Base-by-base conservation (phyloP, 92 coral and sea anemone species). In the Pocillopora meandrina region DNA sequence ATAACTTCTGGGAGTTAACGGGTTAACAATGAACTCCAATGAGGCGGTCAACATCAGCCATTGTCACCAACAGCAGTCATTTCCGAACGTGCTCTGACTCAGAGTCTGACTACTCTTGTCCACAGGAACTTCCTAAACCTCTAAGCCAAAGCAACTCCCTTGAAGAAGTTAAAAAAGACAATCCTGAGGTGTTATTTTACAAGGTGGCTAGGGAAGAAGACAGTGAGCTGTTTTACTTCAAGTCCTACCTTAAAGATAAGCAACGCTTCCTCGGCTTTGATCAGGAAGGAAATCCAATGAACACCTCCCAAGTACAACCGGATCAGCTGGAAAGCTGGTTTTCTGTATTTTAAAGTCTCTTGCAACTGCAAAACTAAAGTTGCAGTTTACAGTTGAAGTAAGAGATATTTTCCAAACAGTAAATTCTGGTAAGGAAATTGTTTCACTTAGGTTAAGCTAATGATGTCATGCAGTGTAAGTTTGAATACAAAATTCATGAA, bases 211-310 rank as follows among this genome's bases (percentile, higher is more conserved):
- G 61, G 58, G 58, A 83, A 23, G 47, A 26, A 11, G 92, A 89
- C 17, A 85, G 92, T 52, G 80, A 69, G 1, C 34, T 11, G 0
- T 80, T 82, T 59, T 89, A 89, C 84, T 89, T 89, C 75, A 62
- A 85, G 76, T 82, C 85, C 31, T 74, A 36, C 47, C 73, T 67
- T 1, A 80, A 60, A n/a, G 77, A 63, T 49, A 26, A 18, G 49
- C 81, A 63, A 66, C 18, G 87, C 59, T 61, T 85, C 59, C 74
- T 89, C 67, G 92, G 92, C 21, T 89, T 89, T 80, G 87, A 89
- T 62, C 17, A n/a, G 5, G 2, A 17, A 17, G 92, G 92, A 12
- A 81, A 26, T 14, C 74, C 92, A 0, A 14, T 89, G 79, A 59
- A 85, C 55, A 85, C 92, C 3, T 23, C 80, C 12, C 17, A 60